Percentiles rank a stretch among this genome's conserved stretches.
phyloP scores from a whole-genome alignment of 1,140 invertebrate species.

The Drosophila ananassae region DNA sequence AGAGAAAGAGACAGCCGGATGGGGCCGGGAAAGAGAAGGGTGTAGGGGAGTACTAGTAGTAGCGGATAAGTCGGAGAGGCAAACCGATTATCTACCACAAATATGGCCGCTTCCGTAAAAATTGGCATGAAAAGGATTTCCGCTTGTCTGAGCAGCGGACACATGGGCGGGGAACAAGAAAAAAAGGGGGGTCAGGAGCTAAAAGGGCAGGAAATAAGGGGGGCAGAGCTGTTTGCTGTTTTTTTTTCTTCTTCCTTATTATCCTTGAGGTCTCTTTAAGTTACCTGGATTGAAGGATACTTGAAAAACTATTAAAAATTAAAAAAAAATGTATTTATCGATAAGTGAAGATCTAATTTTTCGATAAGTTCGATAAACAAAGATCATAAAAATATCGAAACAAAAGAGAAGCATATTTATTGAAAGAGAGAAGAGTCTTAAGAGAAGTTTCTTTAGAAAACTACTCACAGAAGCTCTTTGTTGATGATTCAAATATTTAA shows the following conservation, averaged over 20 bases:
- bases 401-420: no score
- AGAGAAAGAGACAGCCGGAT: background rate
- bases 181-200: background rate
- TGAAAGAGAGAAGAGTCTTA: no score
- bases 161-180: background rate
- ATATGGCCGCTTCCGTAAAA: slow-evolving; percentile 70
- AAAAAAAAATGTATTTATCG: no score
- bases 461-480: no score
- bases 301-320: no score
- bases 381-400: background rate
- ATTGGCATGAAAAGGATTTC: slow-evolving; percentile 65
- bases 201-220: background rate
- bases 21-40: background rate
- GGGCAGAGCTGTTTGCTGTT: no score
- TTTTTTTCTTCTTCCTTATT: no score
- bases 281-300: no score
- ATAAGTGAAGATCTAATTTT: no score
- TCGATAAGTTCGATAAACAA: background rate
- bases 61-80: slow-evolving; percentile 19
- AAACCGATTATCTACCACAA: slow-evolving; percentile 76
- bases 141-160: slow-evolving; percentile 54
- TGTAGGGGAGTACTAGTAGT: background rate
- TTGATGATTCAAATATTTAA: no score
- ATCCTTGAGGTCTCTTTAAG: no score
- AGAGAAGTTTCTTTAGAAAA: no score